phyloP scores from a whole-genome alignment of 2,888 invertebrate genomes.

The Ichneumoninae sp. region DNA sequence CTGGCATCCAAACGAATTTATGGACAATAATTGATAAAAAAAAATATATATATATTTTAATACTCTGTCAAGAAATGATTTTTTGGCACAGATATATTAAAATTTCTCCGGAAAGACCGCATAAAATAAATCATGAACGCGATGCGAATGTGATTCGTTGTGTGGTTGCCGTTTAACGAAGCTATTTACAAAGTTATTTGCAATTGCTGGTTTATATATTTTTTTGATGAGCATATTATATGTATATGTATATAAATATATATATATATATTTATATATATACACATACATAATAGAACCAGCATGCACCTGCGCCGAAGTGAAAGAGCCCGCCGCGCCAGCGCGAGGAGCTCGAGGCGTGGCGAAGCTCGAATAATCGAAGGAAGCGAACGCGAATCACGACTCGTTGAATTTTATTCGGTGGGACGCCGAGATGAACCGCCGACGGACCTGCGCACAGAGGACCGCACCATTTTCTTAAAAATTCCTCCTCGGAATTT shows the following conservation, averaged over 20 bases:
- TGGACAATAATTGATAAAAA: no score
- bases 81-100: not conserved
- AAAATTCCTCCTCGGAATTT: constrained; percentile 31
- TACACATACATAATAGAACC: not conserved
- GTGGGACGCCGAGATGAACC: constrained; percentile 45
- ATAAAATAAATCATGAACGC: not conserved
- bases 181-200: not conserved
- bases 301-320: constrained; percentile 60
- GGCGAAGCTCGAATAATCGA: constrained; percentile 53
- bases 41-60: not conserved
- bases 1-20: no score
- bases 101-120: not conserved
- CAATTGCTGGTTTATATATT: not conserved
- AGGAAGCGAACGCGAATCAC: constrained; percentile 66
- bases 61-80: not conserved
- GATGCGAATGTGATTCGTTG: not conserved
- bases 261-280: not conserved
- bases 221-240: not conserved
- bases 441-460: constrained; percentile 58
- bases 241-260: not conserved
- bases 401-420: constrained; percentile 64
- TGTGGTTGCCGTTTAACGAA: not conserved
- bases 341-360: constrained; percentile 62
- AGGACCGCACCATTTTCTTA: constrained; percentile 26
- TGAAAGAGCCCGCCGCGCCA: constrained; percentile 47